Percentiles rank a stretch among this genome's conserved stretches.
These are phyloP conservation scores for Heteromormyrus szaboi DNA, from an alignment of 2,797 vertebrate genomes.

Conservation along the genomic window DNA sequence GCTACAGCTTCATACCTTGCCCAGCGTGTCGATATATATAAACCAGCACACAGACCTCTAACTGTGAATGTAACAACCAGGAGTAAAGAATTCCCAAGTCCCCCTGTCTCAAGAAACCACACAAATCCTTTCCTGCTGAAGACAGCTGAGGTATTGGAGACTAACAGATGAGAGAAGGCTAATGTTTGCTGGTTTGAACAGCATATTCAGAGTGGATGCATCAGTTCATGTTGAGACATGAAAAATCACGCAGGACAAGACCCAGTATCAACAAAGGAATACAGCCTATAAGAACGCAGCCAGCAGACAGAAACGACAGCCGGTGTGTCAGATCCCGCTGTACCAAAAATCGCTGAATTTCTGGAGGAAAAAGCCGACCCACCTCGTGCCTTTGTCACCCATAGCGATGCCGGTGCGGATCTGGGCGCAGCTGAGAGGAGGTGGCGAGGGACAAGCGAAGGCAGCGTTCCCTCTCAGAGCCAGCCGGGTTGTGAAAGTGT, in stretches of 20 bases:
- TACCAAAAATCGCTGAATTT: constrained; percentile 18
- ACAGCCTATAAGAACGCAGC: neutral
- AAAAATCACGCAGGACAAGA: neutral
- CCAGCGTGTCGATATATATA: neutral
- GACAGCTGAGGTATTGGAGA: neutral
- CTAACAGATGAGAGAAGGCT: neutral
- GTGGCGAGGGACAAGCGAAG: constrained; percentile 15
- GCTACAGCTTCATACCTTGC: neutral
- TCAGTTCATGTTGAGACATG: neutral
- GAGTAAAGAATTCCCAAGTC: neutral
- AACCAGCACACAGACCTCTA: neutral
- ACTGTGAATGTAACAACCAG: neutral
- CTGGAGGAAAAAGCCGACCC: constrained; percentile 22
- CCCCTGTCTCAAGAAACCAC: neutral
- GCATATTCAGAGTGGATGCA: neutral
- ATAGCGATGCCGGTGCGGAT: constrained; percentile 26
- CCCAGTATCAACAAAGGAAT: neutral
- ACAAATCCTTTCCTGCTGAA: neutral
- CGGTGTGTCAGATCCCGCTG: neutral
- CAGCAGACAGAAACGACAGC: neutral
- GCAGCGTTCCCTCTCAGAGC: constrained; percentile 27
- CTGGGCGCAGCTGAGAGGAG: neutral
- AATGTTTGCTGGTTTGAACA: neutral
- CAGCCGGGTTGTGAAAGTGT: constrained; percentile 20
- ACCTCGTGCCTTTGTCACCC: constrained; percentile 52